These are phyloP conservation scores for Hoplostethus atlanticus DNA, from an alignment of 2,797 vertebrate genomes.

Conservation along the genomic window DNA sequence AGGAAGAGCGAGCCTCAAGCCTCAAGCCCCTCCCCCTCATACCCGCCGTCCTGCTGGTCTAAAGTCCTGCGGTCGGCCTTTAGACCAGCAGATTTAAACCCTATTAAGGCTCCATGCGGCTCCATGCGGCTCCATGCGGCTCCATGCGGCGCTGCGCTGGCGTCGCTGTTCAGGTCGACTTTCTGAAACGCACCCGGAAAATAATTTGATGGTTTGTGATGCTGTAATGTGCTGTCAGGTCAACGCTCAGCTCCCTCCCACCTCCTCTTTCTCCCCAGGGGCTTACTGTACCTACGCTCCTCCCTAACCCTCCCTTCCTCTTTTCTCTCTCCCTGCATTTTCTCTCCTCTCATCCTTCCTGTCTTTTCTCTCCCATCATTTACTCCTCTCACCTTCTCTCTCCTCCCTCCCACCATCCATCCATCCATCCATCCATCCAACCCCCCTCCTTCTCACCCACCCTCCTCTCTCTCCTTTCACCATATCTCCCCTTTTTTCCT, in stretches of 20 bases:
- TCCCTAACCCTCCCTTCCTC: not conserved
- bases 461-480: not conserved
- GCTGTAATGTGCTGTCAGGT: constrained; percentile 71
- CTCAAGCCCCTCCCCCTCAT: not conserved
- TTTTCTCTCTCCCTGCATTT: not conserved
- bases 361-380: not conserved
- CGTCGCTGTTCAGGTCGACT: constrained; percentile 36
- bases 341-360: not conserved
- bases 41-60: not conserved
- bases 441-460: not conserved
- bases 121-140: not conserved
- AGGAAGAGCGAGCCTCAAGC: too few relatives aligned
- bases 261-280: constrained; percentile 33
- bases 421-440: too few relatives aligned
- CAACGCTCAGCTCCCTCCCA: constrained; percentile 46
- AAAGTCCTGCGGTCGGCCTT: not conserved
- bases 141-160: constrained; percentile 20
- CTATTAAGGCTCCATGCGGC: too few relatives aligned
- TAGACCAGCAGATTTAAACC: constrained; percentile 20
- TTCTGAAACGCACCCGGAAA: constrained; percentile 30
- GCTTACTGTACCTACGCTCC: constrained; percentile 27
- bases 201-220: constrained; percentile 69
- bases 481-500: not conserved
- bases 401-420: not conserved
- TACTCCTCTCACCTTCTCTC: not conserved